Percentiles rank a stretch among this genome's conserved stretches.
Evolutionary conservation across 2,888 invertebrate species (phyloP).

Genomic region (Phaonia tiefii): DNA sequence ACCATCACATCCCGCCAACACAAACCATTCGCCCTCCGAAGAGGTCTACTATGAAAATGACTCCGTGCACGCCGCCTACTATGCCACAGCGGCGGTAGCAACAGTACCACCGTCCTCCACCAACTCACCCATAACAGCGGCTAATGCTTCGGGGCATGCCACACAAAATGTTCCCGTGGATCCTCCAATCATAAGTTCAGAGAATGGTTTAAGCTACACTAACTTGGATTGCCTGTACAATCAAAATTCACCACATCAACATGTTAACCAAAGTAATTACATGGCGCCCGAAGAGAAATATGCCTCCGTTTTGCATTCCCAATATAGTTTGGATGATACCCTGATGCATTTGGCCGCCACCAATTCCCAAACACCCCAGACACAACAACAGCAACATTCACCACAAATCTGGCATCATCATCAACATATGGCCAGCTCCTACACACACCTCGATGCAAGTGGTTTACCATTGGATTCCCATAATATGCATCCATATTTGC

Average conservation of each 20-base stretch:
- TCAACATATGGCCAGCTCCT: slow-evolving; percentile 63
- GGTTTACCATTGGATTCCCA: slow-evolving; percentile 74
- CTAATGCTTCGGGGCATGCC: slow-evolving; percentile 71
- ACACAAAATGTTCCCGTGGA: slow-evolving; percentile 72
- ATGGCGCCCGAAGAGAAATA: slow-evolving; percentile 76
- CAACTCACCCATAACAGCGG: slow-evolving; percentile 73
- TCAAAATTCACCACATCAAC: slow-evolving; percentile 81
- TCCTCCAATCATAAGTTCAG: slow-evolving; percentile 89
- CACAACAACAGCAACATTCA: slow-evolving; percentile 72
- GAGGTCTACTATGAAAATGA: slow-evolving; percentile 79
- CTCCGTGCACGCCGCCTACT: slow-evolving; percentile 79
- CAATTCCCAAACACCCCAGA: slow-evolving; percentile 37
- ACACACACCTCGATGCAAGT: slow-evolving; percentile 70
- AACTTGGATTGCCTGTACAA: slow-evolving; percentile 89
- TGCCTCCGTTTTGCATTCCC: slow-evolving; percentile 83
- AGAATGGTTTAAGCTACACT: slow-evolving; percentile 93
- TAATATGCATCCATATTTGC: slow-evolving; percentile 74
- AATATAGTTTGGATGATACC: slow-evolving; percentile 81
- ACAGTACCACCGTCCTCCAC: slow-evolving; percentile 74
- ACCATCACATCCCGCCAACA: slow-evolving; percentile 76
- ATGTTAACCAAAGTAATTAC: slow-evolving; percentile 71
- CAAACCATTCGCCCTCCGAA: slow-evolving; percentile 79
- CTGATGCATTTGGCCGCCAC: slow-evolving; percentile 74
- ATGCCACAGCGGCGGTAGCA: slow-evolving; percentile 76
- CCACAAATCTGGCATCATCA: slow-evolving; percentile 77